These are phyloP conservation scores for Gymnogyps californianus DNA, from an alignment of 2,113 vertebrate genomes.

Conservation along the genomic window DNA sequence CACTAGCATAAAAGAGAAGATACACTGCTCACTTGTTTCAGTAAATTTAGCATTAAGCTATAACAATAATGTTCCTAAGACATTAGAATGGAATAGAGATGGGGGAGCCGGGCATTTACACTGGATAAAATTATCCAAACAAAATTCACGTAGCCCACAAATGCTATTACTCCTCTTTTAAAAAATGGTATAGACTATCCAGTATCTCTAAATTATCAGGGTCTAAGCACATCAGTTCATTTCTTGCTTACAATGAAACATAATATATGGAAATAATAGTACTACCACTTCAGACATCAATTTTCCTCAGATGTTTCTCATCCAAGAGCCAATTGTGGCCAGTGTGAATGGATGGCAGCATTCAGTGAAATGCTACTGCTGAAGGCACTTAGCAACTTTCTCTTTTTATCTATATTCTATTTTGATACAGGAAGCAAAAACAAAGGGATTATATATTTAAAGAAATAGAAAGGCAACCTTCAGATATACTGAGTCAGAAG, in stretches of 20 bases:
- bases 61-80: neutral
- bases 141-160: neutral
- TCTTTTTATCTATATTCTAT: neutral
- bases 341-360: neutral
- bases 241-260: neutral
- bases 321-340: neutral
- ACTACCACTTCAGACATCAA: neutral
- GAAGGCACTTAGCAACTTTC: neutral
- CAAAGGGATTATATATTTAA: neutral
- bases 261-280: neutral
- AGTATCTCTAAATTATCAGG: neutral
- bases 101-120: neutral
- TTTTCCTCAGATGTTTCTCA: neutral
- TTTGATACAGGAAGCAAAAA: neutral
- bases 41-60: neutral
- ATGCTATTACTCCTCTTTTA: neutral
- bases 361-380: neutral
- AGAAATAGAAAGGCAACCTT: constrained; percentile 3
- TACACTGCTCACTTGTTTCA: neutral
- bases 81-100: neutral
- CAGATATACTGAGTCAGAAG: neutral
- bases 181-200: neutral
- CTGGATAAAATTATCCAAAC: neutral
- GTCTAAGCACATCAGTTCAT: neutral
- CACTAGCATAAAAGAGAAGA: neutral